Evolutionary conservation across 1,140 invertebrate species (phyloP).

Genomic region (Drosophila burlai): DNA sequence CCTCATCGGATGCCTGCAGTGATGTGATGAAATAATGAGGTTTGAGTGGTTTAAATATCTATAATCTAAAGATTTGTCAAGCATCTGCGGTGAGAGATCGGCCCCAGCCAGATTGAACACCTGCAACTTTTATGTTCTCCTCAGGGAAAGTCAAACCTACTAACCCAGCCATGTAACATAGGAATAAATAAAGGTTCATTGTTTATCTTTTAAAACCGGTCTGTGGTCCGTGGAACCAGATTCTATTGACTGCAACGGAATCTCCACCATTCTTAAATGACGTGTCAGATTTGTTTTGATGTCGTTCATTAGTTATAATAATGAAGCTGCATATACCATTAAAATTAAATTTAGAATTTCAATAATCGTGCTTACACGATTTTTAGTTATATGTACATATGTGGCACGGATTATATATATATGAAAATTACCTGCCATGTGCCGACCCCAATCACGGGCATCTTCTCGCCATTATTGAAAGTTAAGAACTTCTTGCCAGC

Average conservation of each 20-base stretch:
- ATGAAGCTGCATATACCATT: not conserved
- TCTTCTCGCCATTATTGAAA: constrained; percentile 86
- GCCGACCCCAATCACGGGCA: constrained; percentile 91
- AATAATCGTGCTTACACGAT: constrained; percentile 4
- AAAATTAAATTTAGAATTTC: not conserved
- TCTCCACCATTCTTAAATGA: constrained; percentile 18
- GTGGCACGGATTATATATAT: not conserved
- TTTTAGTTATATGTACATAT: not conserved
- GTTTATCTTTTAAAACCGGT: constrained; percentile 46
- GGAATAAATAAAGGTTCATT: constrained; percentile 16
- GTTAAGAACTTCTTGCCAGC: constrained; percentile 64
- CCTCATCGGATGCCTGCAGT: constrained; percentile 88
- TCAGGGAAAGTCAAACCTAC: constrained; percentile 31
- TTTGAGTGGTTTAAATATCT: constrained; percentile 41
- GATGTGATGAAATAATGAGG: constrained; percentile 64
- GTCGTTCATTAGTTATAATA: constrained; percentile 13
- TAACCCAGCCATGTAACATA: constrained; percentile 5
- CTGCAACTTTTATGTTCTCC: not conserved
- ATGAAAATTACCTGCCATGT: constrained; percentile 91
- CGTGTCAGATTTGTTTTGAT: constrained; percentile 25
- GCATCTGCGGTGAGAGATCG: not conserved
- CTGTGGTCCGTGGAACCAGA: constrained; percentile 6
- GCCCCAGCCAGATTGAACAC: not conserved
- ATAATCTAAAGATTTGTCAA: not conserved
- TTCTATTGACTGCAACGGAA: constrained; percentile 21